A percentile compares a stretch with the other conserved stretches of the same genome.
These are phyloP conservation scores for Ferrisia virgata DNA, from an alignment of 2,888 invertebrate genomes.

Conservation along the genomic window DNA sequence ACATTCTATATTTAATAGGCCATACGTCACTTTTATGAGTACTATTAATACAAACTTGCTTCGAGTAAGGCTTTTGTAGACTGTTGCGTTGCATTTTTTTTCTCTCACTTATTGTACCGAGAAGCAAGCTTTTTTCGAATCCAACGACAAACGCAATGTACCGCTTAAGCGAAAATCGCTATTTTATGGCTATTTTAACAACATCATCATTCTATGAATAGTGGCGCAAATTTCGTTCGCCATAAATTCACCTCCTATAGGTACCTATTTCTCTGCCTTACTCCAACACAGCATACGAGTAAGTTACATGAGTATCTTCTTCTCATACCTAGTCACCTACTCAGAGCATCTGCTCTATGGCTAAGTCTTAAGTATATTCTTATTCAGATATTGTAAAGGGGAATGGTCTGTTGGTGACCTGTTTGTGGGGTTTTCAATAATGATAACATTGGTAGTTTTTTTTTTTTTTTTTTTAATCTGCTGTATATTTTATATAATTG, in stretches of 20 bases:
- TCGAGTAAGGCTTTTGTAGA: constrained; percentile 28
- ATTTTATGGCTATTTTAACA: constrained; percentile 38
- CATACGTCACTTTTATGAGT: constrained; percentile 32
- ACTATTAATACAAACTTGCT: constrained; percentile 32
- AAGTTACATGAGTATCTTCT: too few species aligned
- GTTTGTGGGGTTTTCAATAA: too few species aligned
- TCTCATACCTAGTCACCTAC: too few species aligned
- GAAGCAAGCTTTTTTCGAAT: constrained; percentile 25
- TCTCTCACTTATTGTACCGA: background rate
- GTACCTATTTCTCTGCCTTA: background rate
- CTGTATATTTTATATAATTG: too few species aligned
- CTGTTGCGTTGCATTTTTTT: constrained; percentile 39
- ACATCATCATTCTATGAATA: constrained; percentile 24
- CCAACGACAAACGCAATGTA: constrained; percentile 24
- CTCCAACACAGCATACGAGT: too few species aligned
- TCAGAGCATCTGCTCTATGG: too few species aligned
- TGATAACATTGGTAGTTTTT: too few species aligned
- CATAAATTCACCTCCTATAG: too few species aligned
- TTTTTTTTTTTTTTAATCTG: too few species aligned
- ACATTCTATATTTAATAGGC: constrained; percentile 36
- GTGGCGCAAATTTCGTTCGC: background rate
- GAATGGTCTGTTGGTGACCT: too few species aligned
- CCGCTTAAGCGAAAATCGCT: constrained; percentile 34
- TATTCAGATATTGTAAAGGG: too few species aligned
- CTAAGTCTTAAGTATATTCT: too few species aligned